A percentile compares a stretch with the other conserved stretches of the same genome.
Evolutionary conservation across 2,888 invertebrate genomes (phyloP).

Genomic region (Orthonevra nobilis): DNA sequence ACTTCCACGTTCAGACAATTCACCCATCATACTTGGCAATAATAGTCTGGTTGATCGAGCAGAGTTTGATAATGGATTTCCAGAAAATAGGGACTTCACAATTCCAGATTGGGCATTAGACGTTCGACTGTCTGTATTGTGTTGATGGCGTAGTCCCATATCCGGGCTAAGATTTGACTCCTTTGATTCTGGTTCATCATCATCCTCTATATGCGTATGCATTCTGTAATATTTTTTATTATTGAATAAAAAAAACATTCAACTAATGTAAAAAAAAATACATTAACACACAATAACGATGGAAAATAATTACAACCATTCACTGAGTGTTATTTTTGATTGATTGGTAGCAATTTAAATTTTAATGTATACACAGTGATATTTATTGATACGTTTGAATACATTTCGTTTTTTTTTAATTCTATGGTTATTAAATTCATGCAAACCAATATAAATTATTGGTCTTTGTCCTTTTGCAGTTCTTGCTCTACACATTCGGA

Average conservation of each 20-base stretch:
- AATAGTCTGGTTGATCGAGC: constrained; percentile 64
- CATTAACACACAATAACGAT: no score
- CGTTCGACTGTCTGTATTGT: constrained; percentile 67
- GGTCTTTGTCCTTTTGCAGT: no score
- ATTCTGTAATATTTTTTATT: no score
- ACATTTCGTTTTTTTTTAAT: no score
- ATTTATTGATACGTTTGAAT: no score
- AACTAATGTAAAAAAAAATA: not conserved
- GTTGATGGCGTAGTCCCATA: constrained; percentile 67
- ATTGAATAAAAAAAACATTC: constrained; percentile 12
- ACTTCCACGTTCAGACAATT: constrained; percentile 30
- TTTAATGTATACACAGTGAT: no score
- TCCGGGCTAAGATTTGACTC: constrained; percentile 77
- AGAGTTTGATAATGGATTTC: constrained; percentile 48
- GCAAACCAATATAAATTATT: no score
- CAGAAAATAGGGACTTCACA: constrained; percentile 57
- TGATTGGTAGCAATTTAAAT: no score
- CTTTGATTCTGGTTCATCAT: constrained; percentile 71
- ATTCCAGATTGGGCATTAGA: constrained; percentile 67
- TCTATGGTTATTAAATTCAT: no score
- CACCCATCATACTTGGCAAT: constrained; percentile 64
- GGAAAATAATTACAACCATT: no score
- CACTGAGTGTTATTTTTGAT: no score
- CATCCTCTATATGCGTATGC: constrained; percentile 61
- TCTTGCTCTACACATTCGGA: no score